Conservation (phyloP, 2,888 invertebrate genomes). For the Limenitis camilla region DNA sequence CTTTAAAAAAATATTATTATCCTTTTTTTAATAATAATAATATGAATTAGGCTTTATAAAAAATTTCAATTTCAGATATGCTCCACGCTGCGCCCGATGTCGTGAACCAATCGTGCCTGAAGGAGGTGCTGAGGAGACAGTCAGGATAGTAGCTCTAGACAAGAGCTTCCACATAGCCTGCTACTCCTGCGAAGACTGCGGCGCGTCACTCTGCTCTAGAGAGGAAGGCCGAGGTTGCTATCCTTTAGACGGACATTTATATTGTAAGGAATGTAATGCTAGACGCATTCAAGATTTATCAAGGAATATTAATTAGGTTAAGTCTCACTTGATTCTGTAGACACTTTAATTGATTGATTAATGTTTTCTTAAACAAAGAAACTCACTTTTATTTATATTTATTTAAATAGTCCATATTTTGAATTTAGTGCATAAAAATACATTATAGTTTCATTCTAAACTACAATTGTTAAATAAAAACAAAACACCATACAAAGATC, state of each 20-base stretch:
- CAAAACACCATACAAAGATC: too few relatives aligned
- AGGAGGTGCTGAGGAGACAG: slow-evolving; percentile 95
- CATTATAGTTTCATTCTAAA: too few relatives aligned
- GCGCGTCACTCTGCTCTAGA: slow-evolving; percentile 89
- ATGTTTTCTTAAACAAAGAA: too few relatives aligned
- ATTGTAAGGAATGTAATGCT: slow-evolving; percentile 97
- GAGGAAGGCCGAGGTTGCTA: slow-evolving; percentile 97
- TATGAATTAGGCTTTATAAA: too few relatives aligned
- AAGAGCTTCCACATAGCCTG: slow-evolving; percentile 97
- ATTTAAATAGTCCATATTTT: too few relatives aligned
- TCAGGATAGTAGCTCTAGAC: slow-evolving; percentile 97
- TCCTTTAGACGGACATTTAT: slow-evolving; percentile 94
- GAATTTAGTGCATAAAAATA: too few relatives aligned
- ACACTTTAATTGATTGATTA: too few relatives aligned
- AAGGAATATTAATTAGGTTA: slow-evolving; percentile 67
- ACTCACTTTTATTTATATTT: too few relatives aligned
- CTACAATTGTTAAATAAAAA: too few relatives aligned
- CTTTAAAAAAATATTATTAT: too few relatives aligned
- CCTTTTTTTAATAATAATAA: too few relatives aligned
- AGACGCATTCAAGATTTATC: slow-evolving; percentile 93
- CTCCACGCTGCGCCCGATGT: slow-evolving; percentile 97
- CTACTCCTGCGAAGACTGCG: slow-evolving; percentile 97
- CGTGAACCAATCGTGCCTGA: slow-evolving; percentile 97
- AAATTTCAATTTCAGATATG: slow-evolving; percentile 75
- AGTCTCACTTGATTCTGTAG: too few relatives aligned